Evolutionary conservation across 2,888 invertebrate species (phyloP), one percentile per base, ranked within the genome.

Genomic region (Vesta saturnalis): DNA sequence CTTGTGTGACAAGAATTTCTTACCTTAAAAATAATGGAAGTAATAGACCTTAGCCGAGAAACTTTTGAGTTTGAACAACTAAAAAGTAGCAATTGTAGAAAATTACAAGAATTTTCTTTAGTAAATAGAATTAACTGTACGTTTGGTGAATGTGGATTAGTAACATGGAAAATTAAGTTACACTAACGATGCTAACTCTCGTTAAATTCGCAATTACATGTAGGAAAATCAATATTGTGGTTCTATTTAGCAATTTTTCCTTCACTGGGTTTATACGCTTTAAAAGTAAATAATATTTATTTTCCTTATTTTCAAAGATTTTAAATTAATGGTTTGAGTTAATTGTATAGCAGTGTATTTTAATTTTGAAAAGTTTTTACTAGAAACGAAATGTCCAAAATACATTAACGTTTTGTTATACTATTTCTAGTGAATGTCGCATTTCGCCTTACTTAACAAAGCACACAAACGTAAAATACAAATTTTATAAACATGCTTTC

Each of bases 111-210:
- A 64, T 68, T 68, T 68, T 68, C 67, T 19, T 55, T 55, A 14
- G 60, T 43, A 68, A 68, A 68, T 68, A 68, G 63, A 63, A 68
- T 68, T 68, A 68, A 56, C 63, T 21, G 63, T 60, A 64, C 67
- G 67, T 64, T 68, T 55, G 52, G 30, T 43, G 67, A 68, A 68
- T 64, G 59, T 63, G 59, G 46, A 68, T 63, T 63, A 55, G 58
- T 58, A 63, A 64, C 63, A 47, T 55, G 58, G 54, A 21, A 68
- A 68, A 68, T 68, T 68, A 68, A 63, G 59, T 68, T 68, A 68
- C 59, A 23, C 63, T 63, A 64, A 68, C 63, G 55, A 68, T 47
- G 59, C 63, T 68, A 63, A 68, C 67, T 59, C 59, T 46, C 60
- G 59, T 64, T 68, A 68, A 60, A 63, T 60, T 63, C 56, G 43